Conservation (phyloP, 2,888 invertebrate genomes). For the Atrina japonica region DNA sequence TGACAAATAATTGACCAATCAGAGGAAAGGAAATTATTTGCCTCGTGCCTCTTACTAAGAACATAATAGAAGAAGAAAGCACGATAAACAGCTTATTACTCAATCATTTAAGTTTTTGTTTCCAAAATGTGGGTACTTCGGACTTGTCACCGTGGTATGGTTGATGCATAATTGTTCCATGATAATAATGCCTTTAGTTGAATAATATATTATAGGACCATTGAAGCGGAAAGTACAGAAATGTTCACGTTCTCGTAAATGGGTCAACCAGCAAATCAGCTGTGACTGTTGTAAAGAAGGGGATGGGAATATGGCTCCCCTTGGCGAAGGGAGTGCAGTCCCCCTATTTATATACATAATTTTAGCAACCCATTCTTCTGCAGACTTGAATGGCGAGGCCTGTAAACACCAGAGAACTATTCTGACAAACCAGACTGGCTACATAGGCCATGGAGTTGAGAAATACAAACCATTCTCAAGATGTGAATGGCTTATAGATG, state of each 20-base stretch:
- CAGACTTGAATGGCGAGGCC: too few relatives aligned
- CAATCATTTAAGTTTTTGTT: background rate
- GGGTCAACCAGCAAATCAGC: constrained; percentile 12
- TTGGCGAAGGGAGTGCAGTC: constrained; percentile 10
- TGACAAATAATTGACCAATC: constrained; percentile 24
- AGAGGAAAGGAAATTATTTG: background rate
- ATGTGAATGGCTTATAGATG: constrained; percentile 97
- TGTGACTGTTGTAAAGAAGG: background rate
- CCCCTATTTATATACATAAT: background rate
- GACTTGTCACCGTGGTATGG: background rate
- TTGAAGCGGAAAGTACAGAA: background rate
- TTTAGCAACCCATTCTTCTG: background rate
- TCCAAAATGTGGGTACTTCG: background rate
- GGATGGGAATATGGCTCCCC: constrained; percentile 24
- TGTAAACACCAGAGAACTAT: too few relatives aligned
- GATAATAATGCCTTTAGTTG: background rate
- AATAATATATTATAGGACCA: background rate
- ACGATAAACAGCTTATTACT: background rate
- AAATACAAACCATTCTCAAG: constrained; percentile 52
- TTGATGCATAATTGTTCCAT: background rate
- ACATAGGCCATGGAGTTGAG: constrained; percentile 16
- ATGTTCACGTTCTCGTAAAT: constrained; percentile 10
- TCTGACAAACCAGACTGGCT: constrained; percentile 19
- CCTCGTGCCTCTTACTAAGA: constrained; percentile 7
- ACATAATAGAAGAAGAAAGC: constrained; percentile 5